Conservation (phyloP, 1,140 invertebrate species). For the Tetramorium alpestre region DNA sequence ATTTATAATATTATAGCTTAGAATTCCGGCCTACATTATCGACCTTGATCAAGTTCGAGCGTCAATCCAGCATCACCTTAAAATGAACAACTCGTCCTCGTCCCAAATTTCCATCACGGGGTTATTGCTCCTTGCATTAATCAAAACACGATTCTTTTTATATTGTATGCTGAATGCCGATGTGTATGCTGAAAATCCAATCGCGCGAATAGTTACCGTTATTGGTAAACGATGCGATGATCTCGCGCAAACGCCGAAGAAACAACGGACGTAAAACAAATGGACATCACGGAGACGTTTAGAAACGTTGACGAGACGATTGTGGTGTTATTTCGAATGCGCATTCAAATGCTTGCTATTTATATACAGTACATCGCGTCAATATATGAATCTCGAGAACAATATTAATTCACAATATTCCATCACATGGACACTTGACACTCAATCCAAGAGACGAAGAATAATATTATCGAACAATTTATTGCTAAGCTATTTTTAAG, state of each 20-base stretch:
- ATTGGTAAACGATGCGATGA: constrained; percentile 66
- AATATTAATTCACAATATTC: constrained; percentile 7
- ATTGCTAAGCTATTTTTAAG: background rate
- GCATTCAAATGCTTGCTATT: background rate
- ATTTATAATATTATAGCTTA: too few species aligned
- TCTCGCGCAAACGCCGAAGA: constrained; percentile 33
- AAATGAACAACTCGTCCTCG: background rate
- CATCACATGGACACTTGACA: background rate
- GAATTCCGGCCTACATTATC: too few species aligned
- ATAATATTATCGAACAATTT: background rate
- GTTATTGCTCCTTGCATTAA: constrained; percentile 43
- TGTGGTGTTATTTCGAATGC: constrained; percentile 56
- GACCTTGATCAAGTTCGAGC: too few species aligned
- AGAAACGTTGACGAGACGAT: constrained; percentile 38
- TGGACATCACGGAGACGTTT: constrained; percentile 14
- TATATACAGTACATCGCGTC: constrained; percentile 13
- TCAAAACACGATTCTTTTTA: constrained; percentile 54
- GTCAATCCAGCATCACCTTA: background rate
- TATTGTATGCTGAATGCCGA: background rate
- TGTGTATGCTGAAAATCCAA: constrained; percentile 48
- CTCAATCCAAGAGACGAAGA: background rate
- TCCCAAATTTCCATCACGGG: constrained; percentile 6
- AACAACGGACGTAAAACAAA: constrained; percentile 63
- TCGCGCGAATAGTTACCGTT: constrained; percentile 58
- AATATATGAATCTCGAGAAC: background rate